These are phyloP conservation scores for Palythoa heliodiscus DNA, from an alignment of 92 coral and sea anemone species.

Conservation along the genomic window DNA sequence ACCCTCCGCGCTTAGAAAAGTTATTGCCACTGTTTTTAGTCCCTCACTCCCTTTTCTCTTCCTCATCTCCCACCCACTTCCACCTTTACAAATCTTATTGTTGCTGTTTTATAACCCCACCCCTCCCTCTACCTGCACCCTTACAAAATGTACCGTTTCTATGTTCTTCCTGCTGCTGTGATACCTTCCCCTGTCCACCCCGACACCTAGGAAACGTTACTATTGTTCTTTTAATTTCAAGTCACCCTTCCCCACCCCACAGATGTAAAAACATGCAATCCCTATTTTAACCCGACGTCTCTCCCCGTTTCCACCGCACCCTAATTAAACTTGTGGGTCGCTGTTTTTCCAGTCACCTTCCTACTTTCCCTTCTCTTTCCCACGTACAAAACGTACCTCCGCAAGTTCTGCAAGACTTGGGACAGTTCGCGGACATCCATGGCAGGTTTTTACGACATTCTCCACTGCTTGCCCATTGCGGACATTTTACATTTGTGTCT, in stretches of 20 bases:
- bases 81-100: background rate
- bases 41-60: too few relatives aligned
- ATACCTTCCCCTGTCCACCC: background rate
- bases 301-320: background rate
- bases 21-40: too few relatives aligned
- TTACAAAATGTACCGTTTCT: too few relatives aligned
- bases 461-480: conserved; percentile 67
- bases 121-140: background rate
- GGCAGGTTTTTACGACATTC: conserved; percentile 68
- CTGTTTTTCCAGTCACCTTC: background rate
- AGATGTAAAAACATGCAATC: too few relatives aligned
- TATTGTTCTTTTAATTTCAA: too few relatives aligned
- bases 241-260: background rate
- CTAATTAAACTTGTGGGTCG: background rate
- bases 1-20: too few relatives aligned
- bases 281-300: background rate
- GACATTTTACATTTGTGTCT: conserved; percentile 66
- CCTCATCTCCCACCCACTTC: background rate
- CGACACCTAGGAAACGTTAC: too few relatives aligned
- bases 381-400: conserved; percentile 54
- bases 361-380: background rate
- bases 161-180: background rate
- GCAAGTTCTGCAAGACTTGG: conserved; percentile 82
- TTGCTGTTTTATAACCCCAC: background rate
- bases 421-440: conserved; percentile 83